Conservation (phyloP, 1,140 invertebrate genomes). For the Drosophila pectinifera region DNA sequence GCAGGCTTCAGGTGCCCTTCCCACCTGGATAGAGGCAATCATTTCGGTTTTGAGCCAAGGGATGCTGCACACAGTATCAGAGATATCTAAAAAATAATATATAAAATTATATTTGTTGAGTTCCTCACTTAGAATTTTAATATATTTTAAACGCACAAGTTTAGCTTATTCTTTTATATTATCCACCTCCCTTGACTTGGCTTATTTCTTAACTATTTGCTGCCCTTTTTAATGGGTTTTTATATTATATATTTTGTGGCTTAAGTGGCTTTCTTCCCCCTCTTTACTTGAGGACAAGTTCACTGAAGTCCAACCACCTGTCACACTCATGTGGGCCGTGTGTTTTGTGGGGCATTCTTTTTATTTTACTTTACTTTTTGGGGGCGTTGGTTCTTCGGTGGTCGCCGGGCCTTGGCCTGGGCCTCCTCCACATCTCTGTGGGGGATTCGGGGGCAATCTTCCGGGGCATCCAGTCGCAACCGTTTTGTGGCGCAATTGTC, state of each 20-base stretch:
- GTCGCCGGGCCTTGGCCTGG: neutral
- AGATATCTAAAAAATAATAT: neutral
- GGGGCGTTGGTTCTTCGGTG: constrained; percentile 16
- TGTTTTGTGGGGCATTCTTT: constrained; percentile 9
- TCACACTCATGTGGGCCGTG: neutral
- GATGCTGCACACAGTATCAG: neutral
- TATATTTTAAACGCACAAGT: too few relatives aligned
- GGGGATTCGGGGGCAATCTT: constrained; percentile 56
- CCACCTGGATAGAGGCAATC: constrained; percentile 9
- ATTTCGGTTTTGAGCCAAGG: constrained; percentile 1
- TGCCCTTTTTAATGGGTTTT: neutral
- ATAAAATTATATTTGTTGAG: too few relatives aligned
- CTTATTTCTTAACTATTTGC: neutral
- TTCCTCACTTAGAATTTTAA: too few relatives aligned
- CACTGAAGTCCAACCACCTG: constrained; percentile 2
- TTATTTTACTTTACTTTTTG: constrained; percentile 12
- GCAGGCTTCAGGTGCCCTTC: neutral
- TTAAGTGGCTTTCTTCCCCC: neutral
- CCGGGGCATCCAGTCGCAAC: constrained; percentile 79
- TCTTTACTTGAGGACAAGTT: constrained; percentile 20
- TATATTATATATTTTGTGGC: neutral
- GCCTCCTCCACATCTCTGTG: neutral
- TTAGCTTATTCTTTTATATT: neutral
- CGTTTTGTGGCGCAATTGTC: constrained; percentile 75
- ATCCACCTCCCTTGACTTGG: too few relatives aligned